Base-by-base conservation (phyloP, 2,113 vertebrate genomes). In the Sisor rabdophorus region DNA sequence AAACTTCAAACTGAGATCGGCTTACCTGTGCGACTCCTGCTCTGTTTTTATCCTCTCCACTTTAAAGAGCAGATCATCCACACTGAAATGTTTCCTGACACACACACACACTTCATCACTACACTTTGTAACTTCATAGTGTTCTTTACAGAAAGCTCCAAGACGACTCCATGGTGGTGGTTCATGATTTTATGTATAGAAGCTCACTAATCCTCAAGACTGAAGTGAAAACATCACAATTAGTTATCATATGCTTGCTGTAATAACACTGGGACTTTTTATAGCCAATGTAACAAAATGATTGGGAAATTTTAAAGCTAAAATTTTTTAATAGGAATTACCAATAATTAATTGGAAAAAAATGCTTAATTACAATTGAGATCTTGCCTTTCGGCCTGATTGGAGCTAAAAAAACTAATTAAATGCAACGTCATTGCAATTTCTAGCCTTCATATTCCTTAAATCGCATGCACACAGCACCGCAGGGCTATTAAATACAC, bases 1-100 rank as follows among this genome's bases (percentile, higher is more conserved):
- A 11, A 58, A 12, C 12, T 1, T 36, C 7, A 22, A 58, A 4
- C 0, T 11, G 47, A 17, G 26, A 19, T 17, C 3, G 11, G 7
- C 71, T 88, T 93, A 98, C 97, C 94, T 97, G 91, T 93, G 93
- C 73, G 93, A 93, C 86, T 98, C 95, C 89, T 95, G 95, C 55
- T 98, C 95, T 79, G 93, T 94, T 89, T 92, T 93, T 93, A 93
- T 96, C 89, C 94, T 96, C 80, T 98, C 95, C 89, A 97, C 96
- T 91, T 94, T 95, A 81, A 93, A 93, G 86, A 98, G 89, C 90
- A 99, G 94, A 79, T 96, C 92, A 85, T 99, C 95, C 73, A 96
- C 92, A 88, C 92, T 96, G 88, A 95, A 96, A 72, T 87, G 90
- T 87, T 95, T 98, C 89, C 97, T 99, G 72, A 78, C 7, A 60